Percentiles rank a stretch among this genome's conserved stretches.
Evolutionary conservation across 2,113 vertebrate genomes (phyloP).

Genomic region (Himantopus leucocephalus): DNA sequence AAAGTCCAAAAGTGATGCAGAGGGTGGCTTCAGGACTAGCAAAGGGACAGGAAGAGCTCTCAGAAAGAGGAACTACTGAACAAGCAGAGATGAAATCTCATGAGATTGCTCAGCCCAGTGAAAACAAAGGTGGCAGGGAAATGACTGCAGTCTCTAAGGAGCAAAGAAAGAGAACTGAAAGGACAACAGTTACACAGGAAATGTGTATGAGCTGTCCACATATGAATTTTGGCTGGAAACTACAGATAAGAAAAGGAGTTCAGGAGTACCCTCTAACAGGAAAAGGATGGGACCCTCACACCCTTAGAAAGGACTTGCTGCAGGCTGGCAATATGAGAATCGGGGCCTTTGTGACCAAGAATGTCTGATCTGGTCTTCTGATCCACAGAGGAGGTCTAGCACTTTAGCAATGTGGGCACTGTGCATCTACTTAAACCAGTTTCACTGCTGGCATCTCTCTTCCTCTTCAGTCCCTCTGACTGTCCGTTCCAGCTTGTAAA

Average conservation of each 20-base stretch:
- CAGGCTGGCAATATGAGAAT: not conserved
- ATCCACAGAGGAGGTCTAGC: not conserved
- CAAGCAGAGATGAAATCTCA: not conserved
- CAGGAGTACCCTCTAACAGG: not conserved
- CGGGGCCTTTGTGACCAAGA: accelerated
- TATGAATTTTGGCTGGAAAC: not conserved
- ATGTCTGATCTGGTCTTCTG: not conserved
- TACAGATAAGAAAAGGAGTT: not conserved
- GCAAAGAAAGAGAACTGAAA: not conserved
- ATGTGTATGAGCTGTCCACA: not conserved
- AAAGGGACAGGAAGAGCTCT: not conserved
- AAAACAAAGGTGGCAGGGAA: not conserved
- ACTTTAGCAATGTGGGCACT: not conserved
- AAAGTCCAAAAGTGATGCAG: not conserved
- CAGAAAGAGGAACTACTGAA: not conserved
- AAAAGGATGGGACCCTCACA: too few relatives aligned
- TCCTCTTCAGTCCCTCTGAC: not conserved
- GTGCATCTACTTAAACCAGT: not conserved
- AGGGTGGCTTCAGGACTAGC: not conserved
- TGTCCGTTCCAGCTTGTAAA: not conserved
- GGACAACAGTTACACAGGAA: not conserved
- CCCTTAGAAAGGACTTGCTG: not conserved
- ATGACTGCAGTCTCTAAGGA: not conserved
- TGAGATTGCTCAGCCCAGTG: not conserved
- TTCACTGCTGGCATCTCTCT: not conserved